Base-by-base conservation (phyloP, 1,140 invertebrate species). In the Drosophila erecta region DNA sequence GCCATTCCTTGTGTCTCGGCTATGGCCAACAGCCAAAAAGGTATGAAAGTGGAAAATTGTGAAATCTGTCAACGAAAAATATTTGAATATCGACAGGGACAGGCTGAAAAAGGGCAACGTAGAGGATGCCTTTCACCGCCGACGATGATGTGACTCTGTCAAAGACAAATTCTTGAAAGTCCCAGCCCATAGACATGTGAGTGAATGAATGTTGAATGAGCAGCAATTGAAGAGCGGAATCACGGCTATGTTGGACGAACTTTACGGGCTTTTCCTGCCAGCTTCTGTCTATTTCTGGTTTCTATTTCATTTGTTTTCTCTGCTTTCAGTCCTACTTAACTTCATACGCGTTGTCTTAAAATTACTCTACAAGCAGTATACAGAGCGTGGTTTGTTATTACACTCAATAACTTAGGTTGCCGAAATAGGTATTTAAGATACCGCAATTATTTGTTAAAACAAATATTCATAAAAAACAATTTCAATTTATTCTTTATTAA, bases 41-140 rank as follows among this genome's bases (percentile, higher is more conserved):
- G 73, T 83, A 83, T 81, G 60, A 74, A 80, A 81, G 79, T 80
- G 77, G 73, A 81, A 81, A 81, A 81, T 81, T 81, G 77, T 80
- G 62, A 81, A 81, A 81, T 81, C 79, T 81, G 79, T 80, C 79
- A 81, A 80, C 78, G 73, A 59, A 81, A 81, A 80, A 81, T 81
- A 81, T 81, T 81, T 81, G 79, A 81, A 80, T 81, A 80, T 80
- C 79, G 79, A 37, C 30, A 7, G 7, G 7, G 30, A 30, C 30
- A 30, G 30, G 30, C 30, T 30, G 30, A 30, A 2, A 30, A 2
- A 2, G 30, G 30, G 3, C 8, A 30, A 8, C 30, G 10, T 30
- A 22, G n/a, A 55, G 61, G 61, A 57, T 65, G 61, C 33, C 20
- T 57, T 62, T 43, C 35, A 20, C 50, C 44, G 30, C 56, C 41